Evolutionary conservation across 2,113 vertebrate species (phyloP).

Genomic region (Dicentrarchus labrax): DNA sequence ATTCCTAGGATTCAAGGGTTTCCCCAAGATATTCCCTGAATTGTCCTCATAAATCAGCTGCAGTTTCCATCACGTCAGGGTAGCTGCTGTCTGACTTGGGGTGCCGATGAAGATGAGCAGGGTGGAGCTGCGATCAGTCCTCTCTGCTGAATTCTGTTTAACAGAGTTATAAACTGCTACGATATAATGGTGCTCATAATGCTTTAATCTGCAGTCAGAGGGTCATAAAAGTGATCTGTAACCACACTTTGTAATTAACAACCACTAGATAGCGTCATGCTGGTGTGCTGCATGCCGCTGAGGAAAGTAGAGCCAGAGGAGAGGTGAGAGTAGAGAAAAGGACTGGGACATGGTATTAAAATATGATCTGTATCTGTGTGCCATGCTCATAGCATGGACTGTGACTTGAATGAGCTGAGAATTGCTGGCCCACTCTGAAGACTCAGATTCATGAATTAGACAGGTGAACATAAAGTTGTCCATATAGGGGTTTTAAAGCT

Average conservation of each 20-base stretch:
- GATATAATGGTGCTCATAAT: conserved; percentile 63
- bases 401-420: not conserved
- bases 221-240: conserved; percentile 71
- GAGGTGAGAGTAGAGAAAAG: not conserved
- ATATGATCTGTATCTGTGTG: not conserved
- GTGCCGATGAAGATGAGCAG: conserved; percentile 26
- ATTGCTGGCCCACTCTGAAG: not conserved
- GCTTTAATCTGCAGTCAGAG: conserved; percentile 68
- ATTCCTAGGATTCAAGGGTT: not conserved
- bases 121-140: conserved; percentile 45
- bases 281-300: conserved; percentile 16
- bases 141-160: conserved; percentile 69
- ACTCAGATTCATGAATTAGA: not conserved
- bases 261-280: conserved; percentile 43
- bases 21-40: not conserved
- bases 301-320: not conserved
- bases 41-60: conserved; percentile 12
- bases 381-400: not conserved
- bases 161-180: conserved; percentile 74
- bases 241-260: conserved; percentile 73
- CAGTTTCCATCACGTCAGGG: not conserved
- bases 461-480: not conserved
- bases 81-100: not conserved
- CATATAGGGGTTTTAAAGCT: not conserved
- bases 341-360: not conserved